Conservation (phyloP, 1,140 invertebrate species). For the Spodoptera frugiperda region DNA sequence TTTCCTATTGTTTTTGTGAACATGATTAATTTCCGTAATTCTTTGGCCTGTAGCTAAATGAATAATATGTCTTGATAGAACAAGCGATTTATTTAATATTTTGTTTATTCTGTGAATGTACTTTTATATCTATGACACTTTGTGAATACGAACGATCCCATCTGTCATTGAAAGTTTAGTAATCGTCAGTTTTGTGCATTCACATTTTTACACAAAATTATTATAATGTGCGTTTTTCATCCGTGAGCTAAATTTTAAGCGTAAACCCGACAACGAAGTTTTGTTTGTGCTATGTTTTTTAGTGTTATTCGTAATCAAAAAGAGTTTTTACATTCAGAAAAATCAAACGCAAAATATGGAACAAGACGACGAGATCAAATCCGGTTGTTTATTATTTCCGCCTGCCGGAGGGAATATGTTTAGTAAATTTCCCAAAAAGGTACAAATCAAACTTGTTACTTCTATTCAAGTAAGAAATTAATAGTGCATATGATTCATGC, state of each 20-base stretch:
- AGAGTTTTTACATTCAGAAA: constrained; percentile 32
- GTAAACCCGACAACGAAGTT: constrained; percentile 24
- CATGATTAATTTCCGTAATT: too few relatives aligned
- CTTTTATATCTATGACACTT: too few relatives aligned
- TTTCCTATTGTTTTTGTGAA: too few relatives aligned
- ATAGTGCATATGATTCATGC: constrained; percentile 35
- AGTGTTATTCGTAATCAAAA: constrained; percentile 33
- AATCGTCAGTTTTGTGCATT: constrained; percentile 26
- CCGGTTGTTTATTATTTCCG: constrained; percentile 90
- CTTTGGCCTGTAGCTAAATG: too few relatives aligned
- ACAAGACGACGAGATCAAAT: constrained; percentile 88
- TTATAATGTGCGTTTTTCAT: neutral
- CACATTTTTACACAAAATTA: constrained; percentile 33
- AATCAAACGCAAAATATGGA: constrained; percentile 85
- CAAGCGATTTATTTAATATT: too few relatives aligned
- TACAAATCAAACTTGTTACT: constrained; percentile 55
- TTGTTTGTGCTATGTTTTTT: constrained; percentile 55
- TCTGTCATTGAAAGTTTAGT: constrained; percentile 31
- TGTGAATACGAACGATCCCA: too few relatives aligned
- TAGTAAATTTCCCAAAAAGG: constrained; percentile 87
- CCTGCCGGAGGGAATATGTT: constrained; percentile 88
- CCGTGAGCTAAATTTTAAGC: constrained; percentile 12
- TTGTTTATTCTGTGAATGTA: too few relatives aligned
- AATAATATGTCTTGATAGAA: too few relatives aligned
- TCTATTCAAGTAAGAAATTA: constrained; percentile 13